Evolutionary conservation across 2,113 vertebrate genomes (phyloP).

Genomic region (Siniperca knerii): DNA sequence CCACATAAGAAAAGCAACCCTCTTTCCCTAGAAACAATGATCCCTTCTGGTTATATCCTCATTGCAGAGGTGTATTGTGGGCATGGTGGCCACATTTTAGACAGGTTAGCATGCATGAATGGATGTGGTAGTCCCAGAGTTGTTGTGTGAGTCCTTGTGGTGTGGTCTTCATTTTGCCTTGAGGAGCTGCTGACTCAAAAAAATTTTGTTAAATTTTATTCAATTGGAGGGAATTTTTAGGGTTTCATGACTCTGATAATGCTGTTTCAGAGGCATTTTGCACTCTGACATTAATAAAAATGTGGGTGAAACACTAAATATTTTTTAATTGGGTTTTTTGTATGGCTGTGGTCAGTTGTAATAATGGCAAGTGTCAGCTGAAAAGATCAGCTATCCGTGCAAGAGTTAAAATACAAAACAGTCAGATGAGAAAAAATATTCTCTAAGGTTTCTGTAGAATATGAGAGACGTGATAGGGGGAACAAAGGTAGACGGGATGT

Average conservation of each 20-base stretch:
- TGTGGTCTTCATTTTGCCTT: constrained; percentile 1
- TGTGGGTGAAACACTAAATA: not conserved
- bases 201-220: not conserved
- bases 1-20: constrained; percentile 16
- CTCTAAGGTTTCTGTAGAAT: not conserved
- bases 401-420: not conserved
- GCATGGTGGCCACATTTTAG: constrained; percentile 5
- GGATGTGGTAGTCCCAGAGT: not conserved
- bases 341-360: not conserved
- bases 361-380: not conserved
- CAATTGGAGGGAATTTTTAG: not conserved
- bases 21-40: not conserved
- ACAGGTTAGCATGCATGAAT: constrained; percentile 2
- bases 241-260: not conserved
- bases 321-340: not conserved
- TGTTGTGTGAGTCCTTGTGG: not conserved
- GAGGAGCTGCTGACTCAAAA: constrained; percentile 24
- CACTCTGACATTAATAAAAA: not conserved
- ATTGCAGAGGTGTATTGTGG: constrained; percentile 8
- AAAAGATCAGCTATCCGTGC: not conserved
- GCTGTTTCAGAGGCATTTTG: not conserved
- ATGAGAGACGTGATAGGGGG: not conserved
- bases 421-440: too few relatives aligned
- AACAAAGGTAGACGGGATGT: not conserved
- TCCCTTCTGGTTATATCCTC: not conserved